Evolutionary conservation across 2,888 invertebrate genomes (phyloP), one percentile per base, ranked within the genome.

Genomic region (Athripsodes cinereus): DNA sequence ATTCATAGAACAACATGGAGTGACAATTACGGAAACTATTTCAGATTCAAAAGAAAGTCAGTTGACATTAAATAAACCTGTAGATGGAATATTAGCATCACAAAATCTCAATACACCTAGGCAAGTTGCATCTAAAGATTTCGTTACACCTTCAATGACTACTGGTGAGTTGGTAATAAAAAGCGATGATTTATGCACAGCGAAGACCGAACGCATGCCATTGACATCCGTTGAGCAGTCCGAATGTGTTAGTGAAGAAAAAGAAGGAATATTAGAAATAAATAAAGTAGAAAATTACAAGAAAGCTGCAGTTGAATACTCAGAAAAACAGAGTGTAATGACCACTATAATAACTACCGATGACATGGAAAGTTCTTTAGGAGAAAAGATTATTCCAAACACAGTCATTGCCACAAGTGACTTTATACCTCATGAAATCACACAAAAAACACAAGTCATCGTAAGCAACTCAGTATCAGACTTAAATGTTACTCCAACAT

Each of bases 361-460:
- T 50, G 81, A 85, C 61, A 79, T 78, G 66, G 87, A 86, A 72
- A 73, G 71, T 48, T 66, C 71, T 46, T 71, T 85, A 13, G 68
- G 72, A 13, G 71, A 70, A 16, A 68, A 69, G 47, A 69, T 70
- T 59, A 65, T 59, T 65, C 69, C 68, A 59, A 59, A 55, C 53
- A 59, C 66, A 57, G 62, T 59, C 55, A 34, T 66, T 69, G 73
- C 71, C 31, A 65, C 66, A 5, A 55, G 76, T 52, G 69, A 68
- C 22, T 71, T 74, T 64, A 66, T 75, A 5, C 74, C 79, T 16
- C 67, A 69, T 46, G 68, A 68, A 57, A 73, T 71, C 65, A 69
- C 75, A 5, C 70, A 76, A 55, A 68, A 70, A 61, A 72, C 74
- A 52, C 75, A 76, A 70, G 67, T 78, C 40, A 62, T 74, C 21